Percentiles rank a stretch among this genome's conserved stretches.
These are phyloP conservation scores for Argyresthia albistria DNA, from an alignment of 2,888 invertebrate species.

Conservation along the genomic window DNA sequence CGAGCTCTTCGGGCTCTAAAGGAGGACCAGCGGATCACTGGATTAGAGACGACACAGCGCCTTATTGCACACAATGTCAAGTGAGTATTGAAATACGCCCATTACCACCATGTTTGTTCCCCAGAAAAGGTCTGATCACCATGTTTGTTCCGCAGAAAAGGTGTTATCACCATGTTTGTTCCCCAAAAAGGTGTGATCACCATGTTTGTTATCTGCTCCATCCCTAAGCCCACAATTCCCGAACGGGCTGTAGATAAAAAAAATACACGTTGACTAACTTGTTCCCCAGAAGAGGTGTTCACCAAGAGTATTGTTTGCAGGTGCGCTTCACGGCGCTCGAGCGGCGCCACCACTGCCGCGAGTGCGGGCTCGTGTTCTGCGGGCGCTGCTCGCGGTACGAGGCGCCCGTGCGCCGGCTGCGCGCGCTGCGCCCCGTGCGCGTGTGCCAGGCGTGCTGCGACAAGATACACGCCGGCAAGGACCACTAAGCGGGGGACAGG, in stretches of 20 bases:
- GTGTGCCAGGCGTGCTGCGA: conserved; percentile 94
- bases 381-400: conserved; percentile 97
- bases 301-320: too few relatives aligned
- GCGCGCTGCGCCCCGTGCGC: conserved; percentile 94
- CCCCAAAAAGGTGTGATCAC: too few relatives aligned
- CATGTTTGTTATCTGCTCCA: too few relatives aligned
- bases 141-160: too few relatives aligned
- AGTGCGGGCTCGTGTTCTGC: conserved; percentile 98
- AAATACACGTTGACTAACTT: too few relatives aligned
- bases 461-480: conserved; percentile 29
- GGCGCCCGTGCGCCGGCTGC: conserved; percentile 93
- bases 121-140: too few relatives aligned
- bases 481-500: conserved; percentile 7
- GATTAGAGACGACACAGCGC: conserved; percentile 95
- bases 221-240: too few relatives aligned
- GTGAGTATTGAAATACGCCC: conserved; percentile 35
- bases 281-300: too few relatives aligned
- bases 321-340: conserved; percentile 92
- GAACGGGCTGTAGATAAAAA: too few relatives aligned
- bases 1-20: conserved; percentile 77
- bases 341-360: conserved; percentile 96
- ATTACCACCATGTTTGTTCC: too few relatives aligned
- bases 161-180: too few relatives aligned
- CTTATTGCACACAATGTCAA: conserved; percentile 91
- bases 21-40: conserved; percentile 92